Conservation (phyloP, 35 echinoderm and acorn worm genomes). For the Lytechinus variegatus region DNA sequence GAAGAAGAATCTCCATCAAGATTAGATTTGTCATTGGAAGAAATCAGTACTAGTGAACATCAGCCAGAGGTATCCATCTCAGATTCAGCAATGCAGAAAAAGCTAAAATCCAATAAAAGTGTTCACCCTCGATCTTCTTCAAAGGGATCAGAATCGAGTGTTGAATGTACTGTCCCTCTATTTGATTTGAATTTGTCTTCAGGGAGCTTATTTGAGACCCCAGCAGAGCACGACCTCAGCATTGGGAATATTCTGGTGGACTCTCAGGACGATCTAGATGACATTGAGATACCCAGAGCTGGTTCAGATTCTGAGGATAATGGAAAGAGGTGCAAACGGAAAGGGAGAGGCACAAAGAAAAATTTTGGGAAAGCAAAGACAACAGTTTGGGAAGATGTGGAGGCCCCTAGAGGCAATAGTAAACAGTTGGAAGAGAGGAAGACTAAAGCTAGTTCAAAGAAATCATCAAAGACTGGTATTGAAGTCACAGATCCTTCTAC, state of each 20-base stretch:
- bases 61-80: constrained; percentile 15
- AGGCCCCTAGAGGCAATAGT: background rate
- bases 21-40: background rate
- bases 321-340: background rate
- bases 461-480: background rate
- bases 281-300: constrained; percentile 89
- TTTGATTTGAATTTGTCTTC: background rate
- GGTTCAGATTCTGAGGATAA: constrained; percentile 58
- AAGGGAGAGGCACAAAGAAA: constrained; percentile 2
- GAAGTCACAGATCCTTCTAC: background rate
- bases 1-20: background rate
- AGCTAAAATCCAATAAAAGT: background rate
- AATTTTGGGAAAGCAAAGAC: background rate
- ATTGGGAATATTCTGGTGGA: background rate
- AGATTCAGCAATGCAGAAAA: background rate
- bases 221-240: background rate
- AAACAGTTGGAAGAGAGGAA: background rate
- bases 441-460: background rate
- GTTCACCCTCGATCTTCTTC: background rate
- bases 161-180: constrained; percentile 8
- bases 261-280: constrained; percentile 59
- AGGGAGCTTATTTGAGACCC: background rate
- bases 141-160: constrained; percentile 4
- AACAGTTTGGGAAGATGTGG: background rate
- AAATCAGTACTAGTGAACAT: background rate